phyloP scores from a whole-genome alignment of 1,140 invertebrate genomes.

The Phymorhynchus buccinoides region DNA sequence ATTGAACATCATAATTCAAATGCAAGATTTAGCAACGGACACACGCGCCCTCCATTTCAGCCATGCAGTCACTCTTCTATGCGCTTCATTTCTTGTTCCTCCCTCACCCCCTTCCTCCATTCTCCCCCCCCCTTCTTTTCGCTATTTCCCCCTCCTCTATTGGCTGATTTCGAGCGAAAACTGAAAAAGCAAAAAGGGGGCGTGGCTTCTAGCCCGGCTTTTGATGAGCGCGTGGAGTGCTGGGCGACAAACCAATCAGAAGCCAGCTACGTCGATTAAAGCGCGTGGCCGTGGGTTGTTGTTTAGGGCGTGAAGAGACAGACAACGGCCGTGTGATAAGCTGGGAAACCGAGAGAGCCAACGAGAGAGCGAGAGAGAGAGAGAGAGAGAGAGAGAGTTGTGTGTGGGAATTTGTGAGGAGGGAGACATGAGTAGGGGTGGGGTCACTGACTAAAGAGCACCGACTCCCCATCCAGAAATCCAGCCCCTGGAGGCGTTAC shows the following conservation, averaged over 20 bases:
- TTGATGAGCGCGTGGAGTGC: neutral
- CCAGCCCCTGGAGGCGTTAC: neutral
- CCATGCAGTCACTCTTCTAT: neutral
- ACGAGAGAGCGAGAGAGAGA: neutral
- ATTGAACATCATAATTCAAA: neutral
- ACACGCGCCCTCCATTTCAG: neutral
- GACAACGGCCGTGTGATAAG: neutral
- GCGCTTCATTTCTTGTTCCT: neutral
- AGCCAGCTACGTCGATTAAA: neutral
- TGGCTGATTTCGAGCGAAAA: neutral
- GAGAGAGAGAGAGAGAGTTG: neutral
- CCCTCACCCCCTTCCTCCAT: neutral
- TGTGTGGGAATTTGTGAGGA: neutral
- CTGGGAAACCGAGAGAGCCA: no score
- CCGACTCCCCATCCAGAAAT: neutral
- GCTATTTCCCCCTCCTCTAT: neutral
- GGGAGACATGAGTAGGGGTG: neutral
- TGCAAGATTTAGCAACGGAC: neutral
- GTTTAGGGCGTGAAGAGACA: neutral
- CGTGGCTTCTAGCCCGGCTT: neutral
- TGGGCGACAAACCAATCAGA: neutral
- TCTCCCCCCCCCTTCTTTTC: neutral
- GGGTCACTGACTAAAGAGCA: neutral
- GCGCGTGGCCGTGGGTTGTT: neutral
- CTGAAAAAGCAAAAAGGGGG: neutral